A percentile compares a stretch with the other conserved stretches of the same genome.
phyloP scores from a whole-genome alignment of 2,888 invertebrate genomes.

The Mesorhabditis sp. region DNA sequence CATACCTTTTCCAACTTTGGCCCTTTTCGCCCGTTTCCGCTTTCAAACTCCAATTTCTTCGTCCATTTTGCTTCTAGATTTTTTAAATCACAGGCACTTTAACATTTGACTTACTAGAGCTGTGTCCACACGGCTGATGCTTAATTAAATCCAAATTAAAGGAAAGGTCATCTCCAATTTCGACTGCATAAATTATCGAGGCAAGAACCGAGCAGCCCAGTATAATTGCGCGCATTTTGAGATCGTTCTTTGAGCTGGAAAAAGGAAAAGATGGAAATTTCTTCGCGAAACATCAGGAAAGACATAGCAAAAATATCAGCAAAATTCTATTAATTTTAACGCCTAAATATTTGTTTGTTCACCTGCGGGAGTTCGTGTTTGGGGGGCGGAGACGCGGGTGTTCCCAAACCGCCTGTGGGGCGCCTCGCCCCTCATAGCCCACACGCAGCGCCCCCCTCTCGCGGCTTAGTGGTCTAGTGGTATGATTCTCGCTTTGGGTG shows the following conservation, averaged over 20 bases:
- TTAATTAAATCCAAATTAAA: slow-evolving; percentile 53
- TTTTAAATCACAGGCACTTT: neutral
- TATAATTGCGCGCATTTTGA: too few species aligned
- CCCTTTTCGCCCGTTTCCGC: slow-evolving; percentile 45
- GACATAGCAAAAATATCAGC: too few species aligned
- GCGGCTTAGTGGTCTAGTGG: slow-evolving; percentile 49
- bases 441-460: neutral
- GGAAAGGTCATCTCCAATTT: slow-evolving; percentile 49
- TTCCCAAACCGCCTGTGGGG: too few species aligned
- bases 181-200: slow-evolving; percentile 11
- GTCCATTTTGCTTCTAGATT: slow-evolving; percentile 45
- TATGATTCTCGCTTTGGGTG: slow-evolving; percentile 58
- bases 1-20: slow-evolving; percentile 43
- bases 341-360: neutral
- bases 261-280: too few species aligned
- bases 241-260: too few species aligned
- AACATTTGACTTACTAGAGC: slow-evolving; percentile 19
- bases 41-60: slow-evolving; percentile 53
- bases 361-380: neutral
- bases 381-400: neutral
- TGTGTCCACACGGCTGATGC: slow-evolving; percentile 51
- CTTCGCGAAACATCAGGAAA: too few species aligned
- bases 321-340: neutral
- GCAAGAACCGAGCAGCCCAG: too few species aligned
- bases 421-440: neutral